Percentiles rank a stretch among this genome's conserved stretches.
These are phyloP conservation scores for Melospiza georgiana DNA, from an alignment of 2,113 vertebrate species.

Conservation along the genomic window DNA sequence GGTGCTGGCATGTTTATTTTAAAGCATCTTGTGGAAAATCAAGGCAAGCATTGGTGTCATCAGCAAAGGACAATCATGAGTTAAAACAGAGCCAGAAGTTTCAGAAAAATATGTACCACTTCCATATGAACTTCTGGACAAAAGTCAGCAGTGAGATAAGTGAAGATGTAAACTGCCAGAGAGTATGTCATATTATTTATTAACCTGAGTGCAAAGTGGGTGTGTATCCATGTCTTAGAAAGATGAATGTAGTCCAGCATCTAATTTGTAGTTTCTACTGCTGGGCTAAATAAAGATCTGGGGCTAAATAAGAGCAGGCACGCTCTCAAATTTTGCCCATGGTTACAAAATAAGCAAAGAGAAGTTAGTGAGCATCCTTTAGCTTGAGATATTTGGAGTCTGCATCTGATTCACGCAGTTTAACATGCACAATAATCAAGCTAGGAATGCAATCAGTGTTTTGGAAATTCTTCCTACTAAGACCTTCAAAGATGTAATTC, in stretches of 20 bases:
- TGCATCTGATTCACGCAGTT: background rate
- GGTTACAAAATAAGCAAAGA: background rate
- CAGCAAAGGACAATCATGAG: background rate
- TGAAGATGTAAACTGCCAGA: background rate
- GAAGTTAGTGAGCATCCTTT: background rate
- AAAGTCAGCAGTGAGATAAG: conserved; percentile 18
- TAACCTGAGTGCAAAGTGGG: background rate
- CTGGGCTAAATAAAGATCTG: background rate
- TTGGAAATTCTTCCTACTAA: background rate
- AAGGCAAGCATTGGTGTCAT: background rate
- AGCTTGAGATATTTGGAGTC: background rate
- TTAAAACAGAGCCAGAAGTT: conserved; percentile 11
- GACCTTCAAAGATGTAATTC: background rate
- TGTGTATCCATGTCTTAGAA: background rate
- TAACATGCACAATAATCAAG: background rate
- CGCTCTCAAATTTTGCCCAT: background rate
- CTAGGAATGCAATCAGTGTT: background rate
- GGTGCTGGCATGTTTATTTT: background rate
- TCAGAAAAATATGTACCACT: conserved; percentile 2
- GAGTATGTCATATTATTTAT: background rate
- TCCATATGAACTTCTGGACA: background rate
- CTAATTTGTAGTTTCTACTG: background rate
- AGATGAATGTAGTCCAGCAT: background rate
- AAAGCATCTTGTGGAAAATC: background rate
- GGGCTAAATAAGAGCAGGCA: background rate